Percentiles rank a stretch among this genome's conserved stretches.
These are phyloP conservation scores for Polyommatus icarus DNA, from an alignment of 2,888 invertebrate species.

Conservation along the genomic window DNA sequence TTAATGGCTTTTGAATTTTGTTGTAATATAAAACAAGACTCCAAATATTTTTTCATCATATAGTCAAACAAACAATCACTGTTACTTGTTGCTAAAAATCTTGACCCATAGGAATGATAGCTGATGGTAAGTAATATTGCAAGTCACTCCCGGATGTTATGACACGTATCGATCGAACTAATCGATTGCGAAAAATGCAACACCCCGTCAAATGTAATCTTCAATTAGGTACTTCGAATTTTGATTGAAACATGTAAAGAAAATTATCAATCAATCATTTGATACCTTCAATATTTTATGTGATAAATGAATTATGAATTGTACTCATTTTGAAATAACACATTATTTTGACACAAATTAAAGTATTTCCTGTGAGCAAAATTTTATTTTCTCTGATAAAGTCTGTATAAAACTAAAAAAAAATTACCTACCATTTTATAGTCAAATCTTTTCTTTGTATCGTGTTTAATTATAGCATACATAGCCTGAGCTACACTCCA, in stretches of 20 bases:
- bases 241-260: background rate
- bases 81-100: too few species aligned
- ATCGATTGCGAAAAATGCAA: background rate
- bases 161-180: slow-evolving; percentile 8
- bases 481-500: slow-evolving; percentile 93
- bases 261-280: background rate
- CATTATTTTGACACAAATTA: background rate
- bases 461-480: slow-evolving; percentile 85
- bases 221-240: background rate
- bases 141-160: background rate
- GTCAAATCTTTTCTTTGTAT: slow-evolving; percentile 50
- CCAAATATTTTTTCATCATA: too few species aligned
- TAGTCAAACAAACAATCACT: too few species aligned
- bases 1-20: too few species aligned
- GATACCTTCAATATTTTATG: background rate
- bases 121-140: background rate
- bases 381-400: too few species aligned
- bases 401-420: background rate
- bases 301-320: background rate
- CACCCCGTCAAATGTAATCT: background rate
- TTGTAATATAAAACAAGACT: too few species aligned
- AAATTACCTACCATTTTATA: slow-evolving; percentile 50
- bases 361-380: too few species aligned
- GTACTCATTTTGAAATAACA: background rate
- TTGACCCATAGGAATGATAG: too few species aligned